Evolutionary conservation across 2,888 invertebrate species (phyloP).

Genomic region (Drosophila paramelanica): DNA sequence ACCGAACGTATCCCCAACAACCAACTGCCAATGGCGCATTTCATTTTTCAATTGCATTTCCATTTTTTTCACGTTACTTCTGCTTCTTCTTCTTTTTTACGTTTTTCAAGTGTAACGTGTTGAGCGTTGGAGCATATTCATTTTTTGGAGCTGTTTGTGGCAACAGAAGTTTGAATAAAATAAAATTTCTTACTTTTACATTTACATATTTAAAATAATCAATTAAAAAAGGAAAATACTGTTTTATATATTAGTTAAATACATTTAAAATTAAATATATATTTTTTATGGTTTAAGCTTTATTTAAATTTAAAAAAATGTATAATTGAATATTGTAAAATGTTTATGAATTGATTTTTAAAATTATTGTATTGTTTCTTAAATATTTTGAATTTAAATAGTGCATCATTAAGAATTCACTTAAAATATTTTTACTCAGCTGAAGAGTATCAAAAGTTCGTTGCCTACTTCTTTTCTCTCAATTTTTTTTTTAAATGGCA

Average conservation of each 20-base stretch:
- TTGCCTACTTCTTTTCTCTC: neutral
- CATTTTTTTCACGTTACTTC: constrained; percentile 23
- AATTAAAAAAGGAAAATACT: no score
- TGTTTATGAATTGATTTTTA: no score
- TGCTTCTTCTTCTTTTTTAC: constrained; percentile 12
- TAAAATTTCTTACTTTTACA: no score
- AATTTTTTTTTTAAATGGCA: neutral
- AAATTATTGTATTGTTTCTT: no score
- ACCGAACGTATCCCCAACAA: constrained; percentile 9
- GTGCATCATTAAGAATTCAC: no score
- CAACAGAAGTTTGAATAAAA: neutral
- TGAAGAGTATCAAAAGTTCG: constrained; percentile 10
- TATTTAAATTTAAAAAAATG: no score
- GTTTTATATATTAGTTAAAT: no score
- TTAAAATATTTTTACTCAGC: neutral
- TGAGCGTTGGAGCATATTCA: constrained; percentile 1
- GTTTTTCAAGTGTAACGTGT: constrained; percentile 32
- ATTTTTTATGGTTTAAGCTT: no score
- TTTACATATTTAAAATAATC: no score
- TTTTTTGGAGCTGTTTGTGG: constrained; percentile 5
- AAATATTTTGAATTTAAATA: neutral
- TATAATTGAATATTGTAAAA: no score
- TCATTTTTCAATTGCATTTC: constrained; percentile 65
- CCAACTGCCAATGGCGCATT: constrained; percentile 67
- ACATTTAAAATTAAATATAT: no score